These are phyloP conservation scores for Anoplius nigerrimus DNA, from an alignment of 2,888 invertebrate species.

Conservation along the genomic window DNA sequence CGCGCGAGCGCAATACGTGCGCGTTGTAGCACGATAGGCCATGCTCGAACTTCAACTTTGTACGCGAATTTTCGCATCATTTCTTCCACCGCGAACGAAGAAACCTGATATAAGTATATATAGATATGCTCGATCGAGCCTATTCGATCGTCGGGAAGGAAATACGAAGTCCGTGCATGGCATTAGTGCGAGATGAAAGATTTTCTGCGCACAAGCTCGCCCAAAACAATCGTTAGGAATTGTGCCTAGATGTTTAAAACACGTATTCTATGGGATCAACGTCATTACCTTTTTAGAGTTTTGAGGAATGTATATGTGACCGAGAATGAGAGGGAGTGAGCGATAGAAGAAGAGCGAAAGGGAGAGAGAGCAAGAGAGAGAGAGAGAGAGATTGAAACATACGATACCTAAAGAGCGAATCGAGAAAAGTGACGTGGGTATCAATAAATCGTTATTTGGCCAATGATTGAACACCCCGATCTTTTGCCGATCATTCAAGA, in stretches of 20 bases:
- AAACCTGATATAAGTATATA: too few relatives aligned
- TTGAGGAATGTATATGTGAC: slow-evolving; percentile 35
- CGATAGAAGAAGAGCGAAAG: slow-evolving; percentile 34
- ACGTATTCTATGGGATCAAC: slow-evolving; percentile 71
- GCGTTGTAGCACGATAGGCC: background rate
- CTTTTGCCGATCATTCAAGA: too few relatives aligned
- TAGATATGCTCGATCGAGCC: too few relatives aligned
- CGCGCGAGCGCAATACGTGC: background rate
- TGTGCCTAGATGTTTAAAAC: slow-evolving; percentile 70
- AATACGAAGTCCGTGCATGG: background rate
- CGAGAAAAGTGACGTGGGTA: slow-evolving; percentile 2
- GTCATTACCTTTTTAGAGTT: slow-evolving; percentile 63
- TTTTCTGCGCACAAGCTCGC: slow-evolving; percentile 64
- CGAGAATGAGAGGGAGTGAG: slow-evolving; percentile 21
- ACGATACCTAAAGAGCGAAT: background rate
- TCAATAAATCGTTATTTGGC: too few relatives aligned
- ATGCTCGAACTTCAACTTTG: slow-evolving; percentile 7
- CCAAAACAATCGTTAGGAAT: slow-evolving; percentile 71
- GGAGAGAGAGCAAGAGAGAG: slow-evolving; percentile 36
- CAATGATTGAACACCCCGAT: too few relatives aligned
- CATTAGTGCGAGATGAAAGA: slow-evolving; percentile 16
- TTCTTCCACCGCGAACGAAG: background rate
- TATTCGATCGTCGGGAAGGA: background rate
- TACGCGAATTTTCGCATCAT: background rate
- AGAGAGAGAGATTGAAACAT: slow-evolving; percentile 25